These are phyloP conservation scores for Rhinichthys osculus DNA, from an alignment of 2,797 vertebrate genomes.

Conservation along the genomic window DNA sequence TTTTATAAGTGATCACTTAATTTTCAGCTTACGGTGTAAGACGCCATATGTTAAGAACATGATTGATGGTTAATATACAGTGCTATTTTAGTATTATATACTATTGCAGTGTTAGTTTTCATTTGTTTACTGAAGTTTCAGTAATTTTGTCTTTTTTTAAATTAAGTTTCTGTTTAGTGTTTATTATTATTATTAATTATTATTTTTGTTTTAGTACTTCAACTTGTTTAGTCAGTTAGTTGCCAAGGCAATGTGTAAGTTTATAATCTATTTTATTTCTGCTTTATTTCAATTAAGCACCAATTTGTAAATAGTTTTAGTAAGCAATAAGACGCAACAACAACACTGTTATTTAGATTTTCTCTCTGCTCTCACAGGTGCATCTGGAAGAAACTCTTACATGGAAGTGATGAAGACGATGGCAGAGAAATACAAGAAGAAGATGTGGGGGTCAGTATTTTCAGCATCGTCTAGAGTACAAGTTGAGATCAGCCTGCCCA, in stretches of 20 bases:
- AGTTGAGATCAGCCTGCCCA: constrained; percentile 7
- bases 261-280: not conserved
- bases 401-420: constrained; percentile 91
- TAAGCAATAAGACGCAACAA: not conserved
- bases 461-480: not conserved
- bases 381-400: constrained; percentile 90
- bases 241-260: not conserved
- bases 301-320: not conserved
- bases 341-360: not conserved
- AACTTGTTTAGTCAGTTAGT: no score
- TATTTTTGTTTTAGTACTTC: no score
- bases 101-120: not conserved
- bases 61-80: not conserved
- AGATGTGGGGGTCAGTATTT: constrained; percentile 94
- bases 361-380: constrained; percentile 76
- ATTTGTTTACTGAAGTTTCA: not conserved
- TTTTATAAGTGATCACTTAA: not conserved
- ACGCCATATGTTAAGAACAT: not conserved
- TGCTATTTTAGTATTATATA: not conserved
- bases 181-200: no score
- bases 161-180: no score
- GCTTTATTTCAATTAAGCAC: not conserved
- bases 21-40: not conserved
- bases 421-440: constrained; percentile 98
- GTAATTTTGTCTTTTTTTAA: no score